These are phyloP conservation scores for Linyphia triangularis DNA, from an alignment of 2,888 invertebrate species.

Conservation along the genomic window DNA sequence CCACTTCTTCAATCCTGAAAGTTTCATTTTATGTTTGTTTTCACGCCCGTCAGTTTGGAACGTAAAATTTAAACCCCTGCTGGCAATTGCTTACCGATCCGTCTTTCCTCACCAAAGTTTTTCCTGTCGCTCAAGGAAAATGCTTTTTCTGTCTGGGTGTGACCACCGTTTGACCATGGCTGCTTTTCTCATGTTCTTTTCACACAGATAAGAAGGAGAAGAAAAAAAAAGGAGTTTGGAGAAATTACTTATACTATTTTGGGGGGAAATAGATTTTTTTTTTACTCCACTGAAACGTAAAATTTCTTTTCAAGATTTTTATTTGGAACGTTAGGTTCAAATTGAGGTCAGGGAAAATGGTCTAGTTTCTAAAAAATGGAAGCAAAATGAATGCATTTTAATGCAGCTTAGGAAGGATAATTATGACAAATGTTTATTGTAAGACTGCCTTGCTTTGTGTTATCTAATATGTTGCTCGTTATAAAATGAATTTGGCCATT, in stretches of 20 bases:
- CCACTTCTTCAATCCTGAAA: not conserved
- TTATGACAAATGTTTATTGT: too few species aligned
- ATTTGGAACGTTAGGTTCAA: not conserved
- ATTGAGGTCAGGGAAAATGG: not conserved
- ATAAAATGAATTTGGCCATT: too few species aligned
- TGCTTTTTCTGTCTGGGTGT: not conserved
- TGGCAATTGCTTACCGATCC: not conserved
- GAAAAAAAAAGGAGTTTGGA: not conserved
- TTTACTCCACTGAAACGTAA: slow-evolving; percentile 28
- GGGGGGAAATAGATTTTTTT: not conserved
- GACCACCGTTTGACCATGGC: not conserved
- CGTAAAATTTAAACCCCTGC: slow-evolving; percentile 24
- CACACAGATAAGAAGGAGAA: not conserved
- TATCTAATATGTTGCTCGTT: too few species aligned
- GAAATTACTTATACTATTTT: slow-evolving; percentile 1
- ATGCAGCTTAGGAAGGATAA: too few species aligned
- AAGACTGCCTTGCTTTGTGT: too few species aligned
- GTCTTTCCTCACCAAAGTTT: not conserved
- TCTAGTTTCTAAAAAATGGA: too few species aligned
- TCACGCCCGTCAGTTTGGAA: not conserved
- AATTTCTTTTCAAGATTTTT: not conserved
- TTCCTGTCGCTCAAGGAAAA: not conserved
- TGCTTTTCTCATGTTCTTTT: not conserved
- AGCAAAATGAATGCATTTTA: too few species aligned
- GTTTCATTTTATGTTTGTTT: slow-evolving; percentile 11